phyloP scores from a whole-genome alignment of 2,888 invertebrate species.

The Muscina levida region DNA sequence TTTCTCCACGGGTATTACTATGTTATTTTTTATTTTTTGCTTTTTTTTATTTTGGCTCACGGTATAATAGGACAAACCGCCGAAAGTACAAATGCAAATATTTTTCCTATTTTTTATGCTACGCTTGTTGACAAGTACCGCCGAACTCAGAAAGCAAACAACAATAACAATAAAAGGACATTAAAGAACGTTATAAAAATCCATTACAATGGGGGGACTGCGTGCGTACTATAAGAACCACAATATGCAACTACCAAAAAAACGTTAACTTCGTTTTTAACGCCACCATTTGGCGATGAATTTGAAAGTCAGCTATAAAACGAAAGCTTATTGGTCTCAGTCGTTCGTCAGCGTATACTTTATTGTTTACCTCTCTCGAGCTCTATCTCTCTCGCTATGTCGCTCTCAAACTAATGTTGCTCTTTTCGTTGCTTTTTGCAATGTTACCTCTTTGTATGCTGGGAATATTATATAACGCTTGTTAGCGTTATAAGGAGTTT shows the following conservation, averaged over 20 bases:
- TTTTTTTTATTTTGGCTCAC: background rate
- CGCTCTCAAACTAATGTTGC: constrained; percentile 20
- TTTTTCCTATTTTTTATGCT: background rate
- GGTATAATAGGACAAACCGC: too few relatives aligned
- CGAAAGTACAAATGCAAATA: constrained; percentile 17
- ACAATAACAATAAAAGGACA: constrained; percentile 32
- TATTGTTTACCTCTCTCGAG: background rate
- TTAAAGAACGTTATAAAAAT: constrained; percentile 47
- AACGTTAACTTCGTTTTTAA: constrained; percentile 58
- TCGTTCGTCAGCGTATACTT: background rate
- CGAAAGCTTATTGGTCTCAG: background rate
- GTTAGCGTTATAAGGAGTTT: background rate
- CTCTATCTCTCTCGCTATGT: background rate
- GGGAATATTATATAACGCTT: too few relatives aligned
- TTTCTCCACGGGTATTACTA: too few relatives aligned
- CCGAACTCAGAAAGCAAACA: constrained; percentile 36
- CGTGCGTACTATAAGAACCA: constrained; percentile 61
- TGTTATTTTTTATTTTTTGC: background rate
- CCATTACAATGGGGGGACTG: constrained; percentile 42
- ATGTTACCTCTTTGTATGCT: background rate
- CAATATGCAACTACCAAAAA: constrained; percentile 64
- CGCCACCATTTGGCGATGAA: constrained; percentile 21
- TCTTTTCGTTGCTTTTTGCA: constrained; percentile 4
- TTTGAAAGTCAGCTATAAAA: constrained; percentile 3
- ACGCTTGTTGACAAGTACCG: constrained; percentile 23